Evolutionary conservation across 2,888 invertebrate species (phyloP), one percentile per base, ranked within the genome.

Genomic region (Pseudoips prasinana): DNA sequence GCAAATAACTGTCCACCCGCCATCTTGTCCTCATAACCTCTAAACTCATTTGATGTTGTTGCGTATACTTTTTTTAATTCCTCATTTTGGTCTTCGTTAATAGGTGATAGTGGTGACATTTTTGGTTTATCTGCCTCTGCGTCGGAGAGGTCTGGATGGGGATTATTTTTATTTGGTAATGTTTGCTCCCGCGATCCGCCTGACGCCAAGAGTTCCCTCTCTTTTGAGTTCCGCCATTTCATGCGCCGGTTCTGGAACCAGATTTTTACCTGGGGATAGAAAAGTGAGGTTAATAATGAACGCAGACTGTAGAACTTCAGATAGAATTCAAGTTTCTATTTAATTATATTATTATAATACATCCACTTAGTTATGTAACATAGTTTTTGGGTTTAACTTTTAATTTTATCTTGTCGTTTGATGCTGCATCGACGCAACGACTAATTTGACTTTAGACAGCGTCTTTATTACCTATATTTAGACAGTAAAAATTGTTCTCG

Each of bases 211-310:
- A 98, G 91, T 79, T 98, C 98, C 18, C 98, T 91, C 77, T 98
- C 98, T 84, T 98, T 98, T 2, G 97, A 97, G 83, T 99, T 99
- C 33, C 99, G 92, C 98, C 98, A 98, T 81, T 97, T 99, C 98
- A 99, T 99, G 33, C 98, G 94, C 0, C 98, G 93, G 76, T 99
- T 99, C 91, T 99, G 98, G 83, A 99, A 99, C 92, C 92, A 92
- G 58, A 92, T 92, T 80, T 92, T 92, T 30, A 92, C 92, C 92
- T 92, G 83, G 48, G 45, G 40, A n/a, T 58, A 39, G 31, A 56
- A 11, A 10, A 8, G 22, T 1, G 1, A 10, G 1, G 7, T 28
- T 20, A 20, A 5, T 14, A n/a, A n/a, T n/a, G n/a, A n/a, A n/a
- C n/a, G n/a, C n/a, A n/a, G n/a, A n/a, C n/a, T n/a, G n/a, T n/a